Evolutionary conservation across 2,797 vertebrate genomes (phyloP).

Genomic region (Periophthalmus magnuspinnatus): DNA sequence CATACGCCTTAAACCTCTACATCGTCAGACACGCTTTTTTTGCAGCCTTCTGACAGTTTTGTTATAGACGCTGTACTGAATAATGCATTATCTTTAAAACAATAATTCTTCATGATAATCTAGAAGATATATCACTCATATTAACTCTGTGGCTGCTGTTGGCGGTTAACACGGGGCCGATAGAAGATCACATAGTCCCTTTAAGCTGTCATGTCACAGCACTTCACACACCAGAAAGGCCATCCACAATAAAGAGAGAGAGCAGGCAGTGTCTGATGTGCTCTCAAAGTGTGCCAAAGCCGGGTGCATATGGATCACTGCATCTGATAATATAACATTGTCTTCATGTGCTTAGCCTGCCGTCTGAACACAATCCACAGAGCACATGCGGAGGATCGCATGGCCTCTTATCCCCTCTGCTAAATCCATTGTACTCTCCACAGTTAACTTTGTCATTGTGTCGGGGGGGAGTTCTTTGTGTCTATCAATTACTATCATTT

Average conservation of each 20-base stretch:
- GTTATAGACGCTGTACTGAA: not conserved
- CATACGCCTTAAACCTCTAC: too few relatives aligned
- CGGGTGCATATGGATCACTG: conserved; percentile 17
- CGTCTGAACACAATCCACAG: conserved; percentile 6
- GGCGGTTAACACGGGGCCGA: conserved; percentile 48
- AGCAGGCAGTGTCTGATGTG: conserved; percentile 27
- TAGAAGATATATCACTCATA: not conserved
- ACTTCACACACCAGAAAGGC: conserved; percentile 43
- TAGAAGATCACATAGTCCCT: conserved; percentile 48
- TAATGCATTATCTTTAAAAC: not conserved
- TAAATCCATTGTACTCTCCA: conserved; percentile 4
- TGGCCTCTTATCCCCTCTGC: conserved; percentile 1
- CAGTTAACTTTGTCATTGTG: conserved; percentile 13
- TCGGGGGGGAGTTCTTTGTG: conserved; percentile 15
- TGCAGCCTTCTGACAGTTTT: not conserved
- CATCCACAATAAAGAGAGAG: conserved; percentile 39
- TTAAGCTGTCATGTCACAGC: conserved; percentile 46
- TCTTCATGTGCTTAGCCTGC: conserved; percentile 2
- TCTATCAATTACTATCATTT: conserved; percentile 29
- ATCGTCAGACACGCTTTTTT: too few relatives aligned
- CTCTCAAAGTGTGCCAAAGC: conserved; percentile 21
- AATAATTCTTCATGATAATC: not conserved
- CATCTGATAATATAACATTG: conserved; percentile 9
- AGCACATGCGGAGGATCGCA: not conserved
- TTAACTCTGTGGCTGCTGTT: conserved; percentile 18